Percentiles rank a stretch among this genome's conserved stretches.
phyloP scores from a whole-genome alignment of 2,113 vertebrate species.

The Chiloscyllium plagiosum region DNA sequence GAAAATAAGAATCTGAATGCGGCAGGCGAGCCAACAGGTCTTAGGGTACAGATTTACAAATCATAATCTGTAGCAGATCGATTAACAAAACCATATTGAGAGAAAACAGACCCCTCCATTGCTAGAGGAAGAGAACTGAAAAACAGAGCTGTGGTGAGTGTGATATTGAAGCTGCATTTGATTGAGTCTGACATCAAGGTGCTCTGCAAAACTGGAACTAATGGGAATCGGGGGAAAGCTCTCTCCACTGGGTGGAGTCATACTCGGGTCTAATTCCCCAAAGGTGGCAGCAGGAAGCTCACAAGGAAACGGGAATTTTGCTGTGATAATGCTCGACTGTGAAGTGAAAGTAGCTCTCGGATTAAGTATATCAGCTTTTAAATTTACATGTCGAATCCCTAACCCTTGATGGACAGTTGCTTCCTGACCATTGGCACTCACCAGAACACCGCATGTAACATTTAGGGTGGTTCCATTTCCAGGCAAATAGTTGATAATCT shows the following conservation, averaged over 20 bases:
- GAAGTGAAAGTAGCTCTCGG: neutral
- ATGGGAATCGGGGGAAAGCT: too few relatives aligned
- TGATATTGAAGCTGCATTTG: too few relatives aligned
- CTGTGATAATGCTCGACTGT: neutral
- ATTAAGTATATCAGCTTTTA: neutral
- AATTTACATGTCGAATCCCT: neutral
- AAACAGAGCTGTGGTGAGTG: neutral
- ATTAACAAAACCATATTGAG: neutral
- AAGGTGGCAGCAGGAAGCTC: neutral
- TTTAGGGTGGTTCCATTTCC: constrained; percentile 6
- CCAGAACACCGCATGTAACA: constrained; percentile 17
- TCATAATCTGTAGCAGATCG: neutral
- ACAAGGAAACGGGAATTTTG: neutral
- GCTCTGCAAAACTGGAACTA: too few relatives aligned
- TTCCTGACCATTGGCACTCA: neutral
- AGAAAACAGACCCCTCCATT: neutral
- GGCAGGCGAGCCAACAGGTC: neutral
- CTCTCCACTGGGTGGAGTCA: too few relatives aligned
- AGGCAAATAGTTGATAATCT: constrained; percentile 27
- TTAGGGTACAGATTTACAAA: too few relatives aligned
- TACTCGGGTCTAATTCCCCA: neutral
- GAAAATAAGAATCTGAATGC: neutral
- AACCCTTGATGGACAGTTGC: neutral
- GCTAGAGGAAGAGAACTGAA: neutral
- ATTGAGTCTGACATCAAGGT: neutral